Evolutionary conservation across 2,888 invertebrate species (phyloP).

Genomic region (Chironomus riparius): DNA sequence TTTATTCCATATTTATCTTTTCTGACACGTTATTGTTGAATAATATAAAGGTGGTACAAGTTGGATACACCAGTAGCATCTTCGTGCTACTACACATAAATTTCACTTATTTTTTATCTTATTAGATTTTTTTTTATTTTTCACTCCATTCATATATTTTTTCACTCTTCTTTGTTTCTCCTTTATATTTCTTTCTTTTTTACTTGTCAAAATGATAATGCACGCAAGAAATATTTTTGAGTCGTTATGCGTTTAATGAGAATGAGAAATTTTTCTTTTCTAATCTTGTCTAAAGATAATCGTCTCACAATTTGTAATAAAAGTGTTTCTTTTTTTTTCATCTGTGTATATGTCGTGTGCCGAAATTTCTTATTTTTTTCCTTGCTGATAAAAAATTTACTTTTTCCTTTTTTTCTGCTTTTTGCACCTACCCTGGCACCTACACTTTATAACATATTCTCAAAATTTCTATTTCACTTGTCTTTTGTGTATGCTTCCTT

Average conservation of each 20-base stretch:
- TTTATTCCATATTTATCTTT: conserved; percentile 5
- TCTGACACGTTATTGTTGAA: not conserved
- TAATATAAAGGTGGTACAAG: not conserved
- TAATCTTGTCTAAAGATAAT: not conserved
- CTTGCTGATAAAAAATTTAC: not conserved
- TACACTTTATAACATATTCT: no score
- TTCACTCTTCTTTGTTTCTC: not conserved
- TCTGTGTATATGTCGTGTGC: not conserved
- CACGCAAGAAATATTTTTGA: not conserved
- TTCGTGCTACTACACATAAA: conserved; percentile 6
- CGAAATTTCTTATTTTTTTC: not conserved
- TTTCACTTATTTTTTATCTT: conserved; percentile 17
- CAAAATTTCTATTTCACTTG: not conserved
- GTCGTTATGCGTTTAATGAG: not conserved
- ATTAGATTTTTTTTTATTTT: not conserved
- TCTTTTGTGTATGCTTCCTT: not conserved
- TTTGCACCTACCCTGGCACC: no score
- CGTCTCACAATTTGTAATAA: not conserved
- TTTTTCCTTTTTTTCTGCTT: not conserved
- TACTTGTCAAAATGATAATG: not conserved
- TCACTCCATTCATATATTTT: not conserved
- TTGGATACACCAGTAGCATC: not conserved
- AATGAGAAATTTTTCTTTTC: not conserved
- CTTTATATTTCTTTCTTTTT: not conserved
- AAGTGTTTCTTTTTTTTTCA: no score